phyloP scores from a whole-genome alignment of 1,140 invertebrate species.

The Bombus picipes region DNA sequence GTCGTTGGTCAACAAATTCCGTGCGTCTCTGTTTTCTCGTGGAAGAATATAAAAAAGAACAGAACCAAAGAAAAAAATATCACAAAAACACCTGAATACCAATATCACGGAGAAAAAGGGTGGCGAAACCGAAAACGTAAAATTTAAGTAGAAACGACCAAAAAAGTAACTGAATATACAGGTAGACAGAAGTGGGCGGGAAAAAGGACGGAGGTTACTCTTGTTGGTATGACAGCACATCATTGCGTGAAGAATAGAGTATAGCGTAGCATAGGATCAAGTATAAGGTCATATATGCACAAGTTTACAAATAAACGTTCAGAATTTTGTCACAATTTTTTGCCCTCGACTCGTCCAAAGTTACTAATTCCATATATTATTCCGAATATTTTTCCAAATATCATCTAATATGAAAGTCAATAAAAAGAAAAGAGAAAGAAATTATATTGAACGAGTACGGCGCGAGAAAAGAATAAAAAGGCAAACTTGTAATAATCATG shows the following conservation, averaged over 20 bases:
- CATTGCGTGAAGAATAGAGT: constrained; percentile 82
- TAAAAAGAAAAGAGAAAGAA: background rate
- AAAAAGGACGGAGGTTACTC: constrained; percentile 70
- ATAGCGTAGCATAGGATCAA: constrained; percentile 80
- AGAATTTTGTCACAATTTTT: constrained; percentile 61
- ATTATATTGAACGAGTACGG: constrained; percentile 49
- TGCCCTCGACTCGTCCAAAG: constrained; percentile 51
- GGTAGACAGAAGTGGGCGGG: constrained; percentile 54
- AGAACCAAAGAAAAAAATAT: background rate
- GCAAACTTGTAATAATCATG: constrained; percentile 51
- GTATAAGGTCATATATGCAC: constrained; percentile 75
- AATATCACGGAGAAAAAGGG: constrained; percentile 51
- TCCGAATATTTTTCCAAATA: background rate
- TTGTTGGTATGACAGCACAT: constrained; percentile 84
- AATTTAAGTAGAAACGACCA: constrained; percentile 49
- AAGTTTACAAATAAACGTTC: constrained; percentile 68
- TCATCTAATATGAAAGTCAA: background rate
- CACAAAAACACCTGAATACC: constrained; percentile 55
- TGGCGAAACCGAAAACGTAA: constrained; percentile 61
- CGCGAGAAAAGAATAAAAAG: constrained; percentile 55
- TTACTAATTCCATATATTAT: too few species aligned
- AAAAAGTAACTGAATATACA: constrained; percentile 54
- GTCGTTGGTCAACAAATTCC: background rate
- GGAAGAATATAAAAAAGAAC: background rate
- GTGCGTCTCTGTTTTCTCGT: background rate